Percentiles rank a stretch among this genome's conserved stretches.
Evolutionary conservation across 2,113 vertebrate species (phyloP).

Genomic region (Piprites chloris): DNA sequence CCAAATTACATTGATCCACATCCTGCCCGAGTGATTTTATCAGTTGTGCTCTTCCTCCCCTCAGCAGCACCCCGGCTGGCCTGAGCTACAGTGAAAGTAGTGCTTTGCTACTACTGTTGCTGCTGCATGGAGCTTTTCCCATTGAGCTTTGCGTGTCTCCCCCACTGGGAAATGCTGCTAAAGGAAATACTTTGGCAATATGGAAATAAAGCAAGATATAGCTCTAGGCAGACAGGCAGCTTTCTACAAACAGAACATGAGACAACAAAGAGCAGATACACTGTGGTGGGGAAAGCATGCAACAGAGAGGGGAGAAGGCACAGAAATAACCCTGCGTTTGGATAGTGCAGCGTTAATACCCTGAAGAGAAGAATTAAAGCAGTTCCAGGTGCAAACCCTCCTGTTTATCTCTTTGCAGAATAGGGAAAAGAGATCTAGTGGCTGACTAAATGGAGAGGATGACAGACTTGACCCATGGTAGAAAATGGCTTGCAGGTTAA

Average conservation of each 20-base stretch:
- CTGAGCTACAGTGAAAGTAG: not conserved
- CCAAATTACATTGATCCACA: not conserved
- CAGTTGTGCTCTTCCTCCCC: not conserved
- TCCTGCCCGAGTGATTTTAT: not conserved
- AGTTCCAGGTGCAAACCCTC: not conserved
- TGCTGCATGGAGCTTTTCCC: not conserved
- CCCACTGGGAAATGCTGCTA: not conserved
- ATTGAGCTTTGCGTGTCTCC: not conserved
- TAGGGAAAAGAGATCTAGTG: not conserved
- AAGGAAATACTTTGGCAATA: not conserved
- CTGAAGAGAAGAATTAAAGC: not conserved
- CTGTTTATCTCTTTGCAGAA: not conserved
- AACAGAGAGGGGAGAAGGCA: not conserved
- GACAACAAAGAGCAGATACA: not conserved
- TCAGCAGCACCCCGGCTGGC: not conserved
- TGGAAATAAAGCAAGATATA: not conserved
- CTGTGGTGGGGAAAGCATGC: not conserved
- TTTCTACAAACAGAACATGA: not conserved
- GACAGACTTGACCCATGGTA: not conserved
- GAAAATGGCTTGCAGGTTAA: not conserved
- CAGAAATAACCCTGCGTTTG: not conserved
- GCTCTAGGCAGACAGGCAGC: not conserved
- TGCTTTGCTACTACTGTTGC: not conserved
- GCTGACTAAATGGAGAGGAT: not conserved
- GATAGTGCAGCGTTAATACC: not conserved